phyloP scores from a whole-genome alignment of 2,888 invertebrate genomes.

The Formica aserva region DNA sequence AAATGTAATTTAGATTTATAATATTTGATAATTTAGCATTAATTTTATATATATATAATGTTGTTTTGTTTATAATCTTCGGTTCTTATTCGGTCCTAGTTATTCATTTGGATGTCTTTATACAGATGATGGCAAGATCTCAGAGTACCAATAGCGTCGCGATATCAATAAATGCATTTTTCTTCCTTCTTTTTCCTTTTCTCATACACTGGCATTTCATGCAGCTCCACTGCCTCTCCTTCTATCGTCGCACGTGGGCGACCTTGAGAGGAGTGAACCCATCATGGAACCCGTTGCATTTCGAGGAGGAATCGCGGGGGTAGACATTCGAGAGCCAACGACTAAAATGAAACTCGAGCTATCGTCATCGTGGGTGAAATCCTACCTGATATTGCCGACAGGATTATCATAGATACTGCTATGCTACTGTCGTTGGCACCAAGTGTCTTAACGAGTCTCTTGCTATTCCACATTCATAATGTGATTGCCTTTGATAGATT shows the following conservation, averaged over 20 bases:
- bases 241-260: slow-evolving; percentile 53
- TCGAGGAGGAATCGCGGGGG: slow-evolving; percentile 34
- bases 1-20: slow-evolving; percentile 2
- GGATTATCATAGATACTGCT: slow-evolving; percentile 19
- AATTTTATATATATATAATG: background rate
- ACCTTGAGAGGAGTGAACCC: slow-evolving; percentile 52
- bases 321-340: slow-evolving; percentile 48
- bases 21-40: background rate
- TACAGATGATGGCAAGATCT: background rate
- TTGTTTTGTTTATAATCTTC: background rate
- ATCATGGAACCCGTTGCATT: slow-evolving; percentile 59
- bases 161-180: background rate
- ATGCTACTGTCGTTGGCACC: slow-evolving; percentile 35
- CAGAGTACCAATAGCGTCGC: background rate
- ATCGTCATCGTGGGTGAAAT: slow-evolving; percentile 45
- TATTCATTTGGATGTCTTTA: background rate
- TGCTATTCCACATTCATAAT: slow-evolving; percentile 2
- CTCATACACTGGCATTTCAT: background rate
- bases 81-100: background rate
- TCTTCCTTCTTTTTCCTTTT: background rate
- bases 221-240: slow-evolving; percentile 15
- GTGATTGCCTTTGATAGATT: slow-evolving; percentile 14
- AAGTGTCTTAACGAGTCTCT: background rate
- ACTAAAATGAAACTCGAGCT: slow-evolving; percentile 62
- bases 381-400: slow-evolving; percentile 20